Conservation (phyloP, 1,140 invertebrate genomes). For the Tetranychus cinnabarinus region DNA sequence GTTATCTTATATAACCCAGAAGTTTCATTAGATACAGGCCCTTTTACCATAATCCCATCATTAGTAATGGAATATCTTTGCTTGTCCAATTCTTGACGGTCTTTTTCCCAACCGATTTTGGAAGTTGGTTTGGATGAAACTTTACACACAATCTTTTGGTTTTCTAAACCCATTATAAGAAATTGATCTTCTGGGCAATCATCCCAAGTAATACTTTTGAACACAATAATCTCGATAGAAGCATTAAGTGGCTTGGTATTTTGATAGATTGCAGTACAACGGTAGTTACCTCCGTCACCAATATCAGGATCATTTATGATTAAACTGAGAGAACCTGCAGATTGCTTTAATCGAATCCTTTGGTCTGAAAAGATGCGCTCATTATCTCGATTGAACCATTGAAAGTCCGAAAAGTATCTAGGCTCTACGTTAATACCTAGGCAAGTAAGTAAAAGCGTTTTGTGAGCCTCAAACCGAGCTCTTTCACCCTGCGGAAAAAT, state of each 20-base stretch:
- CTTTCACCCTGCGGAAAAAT: neutral
- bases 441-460: neutral
- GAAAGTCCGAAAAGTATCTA: constrained; percentile 18
- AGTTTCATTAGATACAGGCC: constrained; percentile 51
- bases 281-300: neutral
- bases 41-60: constrained; percentile 48
- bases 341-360: neutral
- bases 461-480: constrained; percentile 2
- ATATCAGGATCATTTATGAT: neutral
- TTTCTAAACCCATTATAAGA: constrained; percentile 39
- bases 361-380: neutral
- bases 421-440: constrained; percentile 10
- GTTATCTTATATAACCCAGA: constrained; percentile 1
- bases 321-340: neutral
- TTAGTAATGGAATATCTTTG: constrained; percentile 44
- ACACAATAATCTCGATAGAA: constrained; percentile 7
- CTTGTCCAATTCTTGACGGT: constrained; percentile 31
- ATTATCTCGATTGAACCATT: constrained; percentile 19
- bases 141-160: constrained; percentile 40
- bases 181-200: constrained; percentile 61
- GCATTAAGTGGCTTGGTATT: neutral
- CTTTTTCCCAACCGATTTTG: constrained; percentile 53
- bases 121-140: constrained; percentile 60
- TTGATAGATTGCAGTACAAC: neutral
- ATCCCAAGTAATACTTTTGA: constrained; percentile 47